Evolutionary conservation across 2,888 invertebrate species (phyloP).

Genomic region (Ormyrus pomaceus): DNA sequence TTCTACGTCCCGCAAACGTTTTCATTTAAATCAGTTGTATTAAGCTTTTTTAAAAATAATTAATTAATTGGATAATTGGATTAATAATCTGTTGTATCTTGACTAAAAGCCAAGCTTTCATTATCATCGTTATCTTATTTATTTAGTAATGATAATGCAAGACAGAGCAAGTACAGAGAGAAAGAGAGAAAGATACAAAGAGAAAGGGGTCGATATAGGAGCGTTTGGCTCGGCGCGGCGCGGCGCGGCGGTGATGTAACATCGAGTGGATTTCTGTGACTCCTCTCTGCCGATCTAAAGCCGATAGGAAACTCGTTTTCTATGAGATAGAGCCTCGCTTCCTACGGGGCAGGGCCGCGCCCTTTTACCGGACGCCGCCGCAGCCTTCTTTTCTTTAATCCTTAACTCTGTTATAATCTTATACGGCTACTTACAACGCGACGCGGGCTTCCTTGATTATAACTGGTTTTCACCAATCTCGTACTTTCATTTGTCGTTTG

Average conservation of each 20-base stretch:
- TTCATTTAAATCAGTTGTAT: no score
- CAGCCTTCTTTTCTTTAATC: conserved; percentile 17
- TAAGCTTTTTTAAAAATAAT: no score
- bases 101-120: no score
- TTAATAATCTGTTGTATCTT: no score
- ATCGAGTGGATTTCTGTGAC: conserved; percentile 27
- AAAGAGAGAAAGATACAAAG: background rate
- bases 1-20: no score
- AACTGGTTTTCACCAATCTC: conserved; percentile 53
- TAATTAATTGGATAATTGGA: no score
- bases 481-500: conserved; percentile 35
- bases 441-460: conserved; percentile 32
- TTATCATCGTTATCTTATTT: no score
- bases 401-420: conserved; percentile 44
- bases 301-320: conserved; percentile 46
- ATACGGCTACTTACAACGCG: background rate
- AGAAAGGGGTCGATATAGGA: background rate
- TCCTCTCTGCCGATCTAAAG: background rate
- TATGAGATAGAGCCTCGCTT: conserved; percentile 22
- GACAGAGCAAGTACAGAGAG: no score
- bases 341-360: background rate
- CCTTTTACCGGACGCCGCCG: conserved; percentile 12
- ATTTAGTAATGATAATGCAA: no score
- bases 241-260: conserved; percentile 24
- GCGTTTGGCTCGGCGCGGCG: background rate